Evolutionary conservation across 2,888 invertebrate genomes (phyloP).

Genomic region (Copidosoma aretas): DNA sequence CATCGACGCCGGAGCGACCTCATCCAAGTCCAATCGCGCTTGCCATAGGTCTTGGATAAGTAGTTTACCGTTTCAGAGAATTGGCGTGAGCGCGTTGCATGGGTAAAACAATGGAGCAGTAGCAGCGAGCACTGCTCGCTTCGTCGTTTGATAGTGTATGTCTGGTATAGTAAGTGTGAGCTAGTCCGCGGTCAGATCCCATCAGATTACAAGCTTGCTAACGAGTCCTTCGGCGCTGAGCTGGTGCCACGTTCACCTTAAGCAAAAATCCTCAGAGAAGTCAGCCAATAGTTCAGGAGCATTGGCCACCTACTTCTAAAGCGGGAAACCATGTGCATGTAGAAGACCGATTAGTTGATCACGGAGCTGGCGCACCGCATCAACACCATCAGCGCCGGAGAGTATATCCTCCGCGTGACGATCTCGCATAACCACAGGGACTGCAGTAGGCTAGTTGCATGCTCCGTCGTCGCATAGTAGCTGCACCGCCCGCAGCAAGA

Average conservation of each 20-base stretch:
- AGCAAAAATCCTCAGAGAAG: not conserved
- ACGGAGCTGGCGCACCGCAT: not conserved
- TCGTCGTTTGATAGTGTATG: no score
- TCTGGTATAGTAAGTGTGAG: no score
- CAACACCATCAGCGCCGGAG: not conserved
- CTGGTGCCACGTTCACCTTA: not conserved
- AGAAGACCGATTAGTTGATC: conserved; percentile 5
- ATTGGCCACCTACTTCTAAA: conserved; percentile 1
- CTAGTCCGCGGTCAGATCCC: not conserved
- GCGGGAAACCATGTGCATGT: not conserved
- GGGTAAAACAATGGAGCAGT: no score
- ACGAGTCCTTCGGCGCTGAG: not conserved
- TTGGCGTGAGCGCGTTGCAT: no score
- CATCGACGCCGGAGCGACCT: no score
- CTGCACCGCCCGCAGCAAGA: not conserved
- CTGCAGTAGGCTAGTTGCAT: not conserved
- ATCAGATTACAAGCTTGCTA: not conserved
- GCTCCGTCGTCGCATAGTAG: conserved; percentile 12
- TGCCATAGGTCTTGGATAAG: no score
- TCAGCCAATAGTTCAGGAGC: not conserved
- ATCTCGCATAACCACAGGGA: no score
- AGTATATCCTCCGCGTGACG: conserved; percentile 21
- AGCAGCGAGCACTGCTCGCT: no score
- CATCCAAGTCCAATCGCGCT: no score
- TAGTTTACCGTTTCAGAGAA: no score